Evolutionary conservation across 2,113 vertebrate genomes (phyloP).

Genomic region (Arvicanthis niloticus): DNA sequence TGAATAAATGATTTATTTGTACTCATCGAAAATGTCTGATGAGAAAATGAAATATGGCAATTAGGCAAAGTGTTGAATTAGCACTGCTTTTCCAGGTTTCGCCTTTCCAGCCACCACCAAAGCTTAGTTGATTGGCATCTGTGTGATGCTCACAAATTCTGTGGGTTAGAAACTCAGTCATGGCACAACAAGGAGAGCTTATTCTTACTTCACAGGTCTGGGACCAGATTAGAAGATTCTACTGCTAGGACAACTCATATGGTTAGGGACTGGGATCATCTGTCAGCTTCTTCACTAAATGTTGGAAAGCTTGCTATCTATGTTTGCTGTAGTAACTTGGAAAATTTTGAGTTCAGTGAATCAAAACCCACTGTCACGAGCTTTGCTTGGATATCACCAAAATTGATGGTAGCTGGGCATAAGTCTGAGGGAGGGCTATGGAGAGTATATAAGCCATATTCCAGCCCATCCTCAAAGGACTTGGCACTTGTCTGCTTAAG

Average conservation of each 20-base stretch:
- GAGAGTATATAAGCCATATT: not conserved
- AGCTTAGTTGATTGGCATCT: not conserved
- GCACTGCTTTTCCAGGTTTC: not conserved
- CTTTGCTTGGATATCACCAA: not conserved
- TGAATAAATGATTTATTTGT: not conserved
- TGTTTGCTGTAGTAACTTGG: not conserved
- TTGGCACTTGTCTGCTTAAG: not conserved
- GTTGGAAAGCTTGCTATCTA: not conserved
- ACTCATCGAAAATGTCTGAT: not conserved
- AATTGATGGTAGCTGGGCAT: not conserved
- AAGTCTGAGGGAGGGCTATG: not conserved
- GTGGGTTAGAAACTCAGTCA: not conserved
- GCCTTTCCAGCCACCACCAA: not conserved
- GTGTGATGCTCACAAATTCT: not conserved
- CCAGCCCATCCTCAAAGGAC: not conserved
- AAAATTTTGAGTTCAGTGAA: not conserved
- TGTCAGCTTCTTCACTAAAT: not conserved
- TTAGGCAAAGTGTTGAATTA: not conserved
- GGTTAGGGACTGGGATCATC: not conserved
- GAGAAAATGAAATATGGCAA: not conserved
- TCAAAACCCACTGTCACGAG: not conserved
- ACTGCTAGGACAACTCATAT: not conserved
- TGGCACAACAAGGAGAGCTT: constrained; percentile 25
- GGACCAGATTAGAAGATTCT: not conserved
- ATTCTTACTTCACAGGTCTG: not conserved